A percentile compares a stretch with the other conserved stretches of the same genome.
Conservation (phyloP, 2,113 vertebrate genomes). For the Maccullochella peelii region DNA sequence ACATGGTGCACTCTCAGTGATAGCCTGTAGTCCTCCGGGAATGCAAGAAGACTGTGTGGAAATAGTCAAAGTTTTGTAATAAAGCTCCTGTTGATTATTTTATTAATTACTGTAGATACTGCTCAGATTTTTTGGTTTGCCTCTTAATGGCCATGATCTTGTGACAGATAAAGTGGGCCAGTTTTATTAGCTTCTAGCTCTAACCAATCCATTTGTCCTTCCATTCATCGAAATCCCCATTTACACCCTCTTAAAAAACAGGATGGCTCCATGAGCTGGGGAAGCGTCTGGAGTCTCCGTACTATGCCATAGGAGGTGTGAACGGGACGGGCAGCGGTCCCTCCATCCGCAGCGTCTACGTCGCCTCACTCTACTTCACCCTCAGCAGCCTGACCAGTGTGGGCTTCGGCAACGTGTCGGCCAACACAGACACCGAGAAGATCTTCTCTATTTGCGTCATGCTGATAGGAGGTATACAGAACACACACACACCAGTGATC, state of each 20-base stretch:
- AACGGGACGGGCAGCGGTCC: constrained; percentile 87
- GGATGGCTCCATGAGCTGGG: constrained; percentile 98
- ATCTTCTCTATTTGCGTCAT: constrained; percentile 99
- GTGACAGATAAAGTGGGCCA: background rate
- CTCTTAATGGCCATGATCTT: constrained; percentile 1
- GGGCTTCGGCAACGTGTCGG: constrained; percentile 97
- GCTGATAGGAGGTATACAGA: constrained; percentile 91
- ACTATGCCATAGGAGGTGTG: constrained; percentile 79
- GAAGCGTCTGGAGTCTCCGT: constrained; percentile 94
- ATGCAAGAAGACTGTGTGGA: background rate
- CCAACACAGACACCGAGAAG: constrained; percentile 97
- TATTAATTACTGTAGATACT: background rate
- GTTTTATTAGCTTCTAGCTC: background rate
- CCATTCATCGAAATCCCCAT: background rate
- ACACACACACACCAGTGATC: background rate
- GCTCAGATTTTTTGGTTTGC: background rate
- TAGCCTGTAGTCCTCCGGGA: background rate
- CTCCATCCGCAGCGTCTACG: constrained; percentile 93
- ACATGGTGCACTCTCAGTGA: background rate
- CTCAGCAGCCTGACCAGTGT: constrained; percentile 99
- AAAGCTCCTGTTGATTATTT: background rate
- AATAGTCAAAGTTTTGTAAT: background rate
- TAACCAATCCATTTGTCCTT: constrained; percentile 13
- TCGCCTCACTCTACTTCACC: constrained; percentile 97
- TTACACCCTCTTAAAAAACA: constrained; percentile 62